These are phyloP conservation scores for Hyles lineata DNA, from an alignment of 2,888 invertebrate genomes.

Conservation along the genomic window DNA sequence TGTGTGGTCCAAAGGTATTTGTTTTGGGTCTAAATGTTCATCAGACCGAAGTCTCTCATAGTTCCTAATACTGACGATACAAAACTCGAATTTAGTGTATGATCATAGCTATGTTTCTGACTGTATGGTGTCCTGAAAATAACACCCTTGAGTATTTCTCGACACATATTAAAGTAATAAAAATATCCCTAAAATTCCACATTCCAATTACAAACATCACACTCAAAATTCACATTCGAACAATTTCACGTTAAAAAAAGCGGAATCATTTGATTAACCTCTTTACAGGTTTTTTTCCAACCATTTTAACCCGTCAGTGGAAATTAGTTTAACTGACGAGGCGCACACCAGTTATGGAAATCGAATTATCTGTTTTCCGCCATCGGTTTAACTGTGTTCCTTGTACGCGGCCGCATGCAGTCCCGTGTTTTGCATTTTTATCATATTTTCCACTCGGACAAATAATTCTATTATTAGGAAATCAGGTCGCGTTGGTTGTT, in stretches of 20 bases:
- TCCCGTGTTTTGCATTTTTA: conserved; percentile 75
- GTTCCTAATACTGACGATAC: too few species aligned
- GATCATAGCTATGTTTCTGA: too few species aligned
- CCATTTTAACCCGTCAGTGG: conserved; percentile 65
- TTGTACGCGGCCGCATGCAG: conserved; percentile 55
- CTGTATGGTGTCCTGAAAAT: too few species aligned
- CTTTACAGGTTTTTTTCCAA: conserved; percentile 13
- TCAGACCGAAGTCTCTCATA: too few species aligned
- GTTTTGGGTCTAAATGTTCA: too few species aligned
- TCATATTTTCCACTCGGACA: not conserved
- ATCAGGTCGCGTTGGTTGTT: not conserved
- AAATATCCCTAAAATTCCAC: too few species aligned
- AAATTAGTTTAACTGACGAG: conserved; percentile 74
- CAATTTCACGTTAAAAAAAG: not conserved
- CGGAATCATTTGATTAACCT: conserved; percentile 42
- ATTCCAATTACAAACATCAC: not conserved
- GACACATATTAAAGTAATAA: too few species aligned
- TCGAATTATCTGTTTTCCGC: conserved; percentile 78
- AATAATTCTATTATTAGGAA: conserved; percentile 8
- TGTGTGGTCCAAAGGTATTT: too few species aligned
- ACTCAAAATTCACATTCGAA: not conserved
- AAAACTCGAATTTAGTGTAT: too few species aligned
- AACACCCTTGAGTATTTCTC: too few species aligned
- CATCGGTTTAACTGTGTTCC: conserved; percentile 80
- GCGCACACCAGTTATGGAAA: conserved; percentile 79